Evolutionary conservation across 2,797 vertebrate genomes (phyloP), one percentile per base, ranked within the genome.

Genomic region (Ispidina picta): DNA sequence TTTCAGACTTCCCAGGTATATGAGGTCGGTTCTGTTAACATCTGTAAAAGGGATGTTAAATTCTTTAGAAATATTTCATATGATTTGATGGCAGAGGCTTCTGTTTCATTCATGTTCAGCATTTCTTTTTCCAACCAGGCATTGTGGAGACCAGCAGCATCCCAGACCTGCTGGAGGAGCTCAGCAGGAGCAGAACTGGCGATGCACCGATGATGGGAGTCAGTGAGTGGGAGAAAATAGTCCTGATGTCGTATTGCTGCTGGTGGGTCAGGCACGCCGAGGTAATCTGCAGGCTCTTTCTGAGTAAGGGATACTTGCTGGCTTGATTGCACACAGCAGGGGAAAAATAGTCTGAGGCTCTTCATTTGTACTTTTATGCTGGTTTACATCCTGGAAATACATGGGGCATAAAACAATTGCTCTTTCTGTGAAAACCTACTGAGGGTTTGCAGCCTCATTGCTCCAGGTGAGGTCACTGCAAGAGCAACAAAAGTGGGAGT

Each of bases 291-390:
- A 92, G 87, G 56, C 88, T 81, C 62, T 44, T 88, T 86, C 65
- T 33, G 65, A 74, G 39, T 21, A 25, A 83, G 78, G 89, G 93
- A 78, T 44, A 63, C 41, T 94, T 94, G 94, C 71, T 85, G 85
- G 46, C 77, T 91, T 72, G 52, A 90, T 65, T 96, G 83, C 77
- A 76, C 92, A 52, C 95, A 96, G 83, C 89, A 58, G 96, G 93
- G 81, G 88, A 65, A 79, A 92, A 94, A 91, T n/a, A 90, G 55
- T 21, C 54, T 29, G 33, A 68, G 41, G 33, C 13, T 89, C 82
- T 85, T 88, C 65, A 63, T 92, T 88, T 95, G 44, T 69, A 12
- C 77, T 86, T 93, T 79, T 88, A 51, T 28, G 43, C 66, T 60
- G 60, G 43, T 96, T 92, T 84, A 74, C 62, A 82, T 31, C 73